Evolutionary conservation across 2,888 invertebrate species (phyloP).

Genomic region (Mechanitis mazaeus): DNA sequence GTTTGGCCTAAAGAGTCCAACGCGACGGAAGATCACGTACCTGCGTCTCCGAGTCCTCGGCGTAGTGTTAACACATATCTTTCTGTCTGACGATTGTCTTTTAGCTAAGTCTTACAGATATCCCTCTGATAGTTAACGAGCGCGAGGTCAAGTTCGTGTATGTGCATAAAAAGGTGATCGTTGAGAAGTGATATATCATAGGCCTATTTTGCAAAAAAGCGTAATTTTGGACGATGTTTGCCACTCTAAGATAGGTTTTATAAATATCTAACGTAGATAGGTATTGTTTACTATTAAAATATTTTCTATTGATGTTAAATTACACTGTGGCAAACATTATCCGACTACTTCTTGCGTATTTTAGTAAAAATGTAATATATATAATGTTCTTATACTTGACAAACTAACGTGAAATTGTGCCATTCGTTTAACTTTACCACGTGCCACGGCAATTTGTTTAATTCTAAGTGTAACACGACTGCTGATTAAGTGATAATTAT

Average conservation of each 20-base stretch:
- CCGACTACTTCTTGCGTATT: conserved; percentile 46
- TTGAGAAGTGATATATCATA: conserved; percentile 41
- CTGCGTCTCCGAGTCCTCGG: conserved; percentile 36
- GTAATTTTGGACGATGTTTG: conserved; percentile 37
- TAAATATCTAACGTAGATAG: conserved; percentile 27
- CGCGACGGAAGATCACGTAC: conserved; percentile 21
- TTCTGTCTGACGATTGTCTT: conserved; percentile 44
- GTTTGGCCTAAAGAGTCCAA: conserved; percentile 59
- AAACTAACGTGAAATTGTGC: conserved; percentile 77
- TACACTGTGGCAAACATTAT: conserved; percentile 43
- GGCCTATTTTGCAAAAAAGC: conserved; percentile 44
- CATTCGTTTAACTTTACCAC: conserved; percentile 74
- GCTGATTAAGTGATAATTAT: conserved; percentile 71
- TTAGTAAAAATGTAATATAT: conserved; percentile 38
- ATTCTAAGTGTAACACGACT: conserved; percentile 71
- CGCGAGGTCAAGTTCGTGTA: conserved; percentile 41
- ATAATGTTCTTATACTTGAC: conserved; percentile 61
- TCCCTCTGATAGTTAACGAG: conserved; percentile 44
- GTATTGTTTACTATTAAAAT: conserved; percentile 28
- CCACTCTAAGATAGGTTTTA: conserved; percentile 25
- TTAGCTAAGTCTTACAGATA: conserved; percentile 41
- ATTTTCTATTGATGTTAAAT: conserved; percentile 28
- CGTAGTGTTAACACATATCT: conserved; percentile 59
- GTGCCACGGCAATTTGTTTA: conserved; percentile 72
- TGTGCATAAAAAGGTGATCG: conserved; percentile 42